phyloP scores from a whole-genome alignment of 2,888 invertebrate species.

The Spicauda simplicius region DNA sequence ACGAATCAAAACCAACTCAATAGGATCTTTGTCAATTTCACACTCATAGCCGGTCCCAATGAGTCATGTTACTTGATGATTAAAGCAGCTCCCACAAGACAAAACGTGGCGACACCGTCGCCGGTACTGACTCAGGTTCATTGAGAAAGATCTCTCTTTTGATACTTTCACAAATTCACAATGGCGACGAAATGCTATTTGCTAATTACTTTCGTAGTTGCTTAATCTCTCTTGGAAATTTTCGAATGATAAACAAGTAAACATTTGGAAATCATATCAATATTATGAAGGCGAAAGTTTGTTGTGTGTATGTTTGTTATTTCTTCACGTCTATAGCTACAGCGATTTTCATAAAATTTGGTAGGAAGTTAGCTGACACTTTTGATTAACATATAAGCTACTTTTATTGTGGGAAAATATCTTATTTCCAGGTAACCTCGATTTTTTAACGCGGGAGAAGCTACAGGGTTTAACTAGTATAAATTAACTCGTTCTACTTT shows the following conservation, averaged over 20 bases:
- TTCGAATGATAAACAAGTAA: background rate
- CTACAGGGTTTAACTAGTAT: no score
- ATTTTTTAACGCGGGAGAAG: no score
- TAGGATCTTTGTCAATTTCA: slow-evolving; percentile 17
- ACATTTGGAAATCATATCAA: background rate
- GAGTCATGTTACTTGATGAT: slow-evolving; percentile 56
- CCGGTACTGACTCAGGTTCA: slow-evolving; percentile 64
- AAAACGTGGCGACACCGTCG: slow-evolving; percentile 64
- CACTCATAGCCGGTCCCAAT: slow-evolving; percentile 51
- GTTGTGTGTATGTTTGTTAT: no score
- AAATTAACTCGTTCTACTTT: background rate
- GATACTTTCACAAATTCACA: slow-evolving; percentile 53
- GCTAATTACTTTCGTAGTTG: background rate
- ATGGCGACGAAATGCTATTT: slow-evolving; percentile 48
- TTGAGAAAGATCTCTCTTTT: slow-evolving; percentile 42
- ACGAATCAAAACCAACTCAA: slow-evolving; percentile 10
- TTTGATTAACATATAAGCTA: no score
- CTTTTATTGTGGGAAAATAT: no score
- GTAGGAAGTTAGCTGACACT: no score
- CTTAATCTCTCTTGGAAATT: background rate
- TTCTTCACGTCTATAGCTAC: no score
- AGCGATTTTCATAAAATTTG: no score
- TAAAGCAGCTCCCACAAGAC: slow-evolving; percentile 46
- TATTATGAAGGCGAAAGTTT: no score
- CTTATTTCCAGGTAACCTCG: no score